Conservation (phyloP, 1,140 invertebrate species). For the Drosophila asahinai region DNA sequence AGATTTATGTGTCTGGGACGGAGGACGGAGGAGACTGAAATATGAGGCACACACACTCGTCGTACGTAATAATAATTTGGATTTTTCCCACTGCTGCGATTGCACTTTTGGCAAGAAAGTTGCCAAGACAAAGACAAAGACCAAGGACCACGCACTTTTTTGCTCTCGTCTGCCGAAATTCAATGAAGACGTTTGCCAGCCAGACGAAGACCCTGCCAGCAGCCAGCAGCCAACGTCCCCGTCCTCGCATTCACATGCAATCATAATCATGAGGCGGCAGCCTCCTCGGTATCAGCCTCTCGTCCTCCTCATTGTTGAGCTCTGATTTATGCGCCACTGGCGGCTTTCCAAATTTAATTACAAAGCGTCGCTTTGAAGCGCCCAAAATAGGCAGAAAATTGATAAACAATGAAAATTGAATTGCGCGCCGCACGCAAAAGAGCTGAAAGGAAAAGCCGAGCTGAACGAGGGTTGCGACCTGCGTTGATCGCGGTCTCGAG, state of each 20-base stretch:
- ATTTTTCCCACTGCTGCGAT: constrained; percentile 52
- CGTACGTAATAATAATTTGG: constrained; percentile 66
- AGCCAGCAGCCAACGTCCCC: constrained; percentile 9
- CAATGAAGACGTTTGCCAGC: constrained; percentile 41
- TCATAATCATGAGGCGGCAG: constrained; percentile 49
- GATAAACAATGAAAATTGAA: constrained; percentile 84
- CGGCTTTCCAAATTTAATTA: constrained; percentile 83
- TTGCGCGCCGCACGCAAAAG: constrained; percentile 54
- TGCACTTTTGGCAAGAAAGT: constrained; percentile 68
- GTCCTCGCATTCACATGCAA: constrained; percentile 35
- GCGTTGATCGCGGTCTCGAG: constrained; percentile 51
- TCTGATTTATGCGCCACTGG: constrained; percentile 76
- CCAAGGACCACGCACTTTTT: constrained; percentile 47
- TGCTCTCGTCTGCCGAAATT: constrained; percentile 21
- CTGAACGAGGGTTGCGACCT: constrained; percentile 52
- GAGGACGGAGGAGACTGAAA: constrained; percentile 54
- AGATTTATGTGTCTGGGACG: constrained; percentile 78
- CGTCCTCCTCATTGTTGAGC: constrained; percentile 35
- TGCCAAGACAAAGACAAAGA: constrained; percentile 66
- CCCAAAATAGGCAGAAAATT: constrained; percentile 82
- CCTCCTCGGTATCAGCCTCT: background rate
- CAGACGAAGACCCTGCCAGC: constrained; percentile 37
- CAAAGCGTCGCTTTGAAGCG: constrained; percentile 72
- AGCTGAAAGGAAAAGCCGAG: constrained; percentile 42
- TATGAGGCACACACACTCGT: constrained; percentile 54